Percentiles rank a stretch among this genome's conserved stretches.
Evolutionary conservation across 1,140 invertebrate species (phyloP).

Genomic region (Aphaenogaster rudis): DNA sequence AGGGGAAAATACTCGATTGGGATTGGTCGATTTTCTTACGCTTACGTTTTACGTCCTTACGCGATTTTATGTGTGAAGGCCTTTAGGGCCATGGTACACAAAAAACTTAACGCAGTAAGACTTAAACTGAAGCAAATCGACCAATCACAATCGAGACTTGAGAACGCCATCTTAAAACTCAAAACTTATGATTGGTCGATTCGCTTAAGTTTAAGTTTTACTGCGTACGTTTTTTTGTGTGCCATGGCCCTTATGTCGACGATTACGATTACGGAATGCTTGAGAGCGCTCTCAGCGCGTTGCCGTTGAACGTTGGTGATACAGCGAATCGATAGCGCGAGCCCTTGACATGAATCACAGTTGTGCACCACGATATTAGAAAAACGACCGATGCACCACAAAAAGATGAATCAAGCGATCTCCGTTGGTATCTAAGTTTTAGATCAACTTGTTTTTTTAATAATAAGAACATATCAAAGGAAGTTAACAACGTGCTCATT

Average conservation of each 20-base stretch:
- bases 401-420: background rate
- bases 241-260: background rate
- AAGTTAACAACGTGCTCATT: background rate
- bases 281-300: background rate
- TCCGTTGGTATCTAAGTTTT: background rate
- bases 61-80: no score
- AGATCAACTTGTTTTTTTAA: background rate
- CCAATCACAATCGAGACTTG: no score
- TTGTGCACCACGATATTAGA: conserved; percentile 1
- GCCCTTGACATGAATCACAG: conserved; percentile 26
- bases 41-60: no score
- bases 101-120: no score
- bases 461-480: background rate
- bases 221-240: no score
- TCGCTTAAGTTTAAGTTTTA: no score
- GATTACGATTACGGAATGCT: background rate
- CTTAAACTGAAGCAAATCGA: no score
- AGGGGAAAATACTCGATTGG: no score
- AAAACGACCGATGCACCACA: background rate
- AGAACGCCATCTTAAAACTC: no score
- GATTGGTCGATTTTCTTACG: no score
- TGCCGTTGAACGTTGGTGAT: background rate
- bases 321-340: conserved; percentile 30
- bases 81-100: no score
- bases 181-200: no score